Conservation (phyloP, 1,140 invertebrate species). For the Phenacoccus solenopsis region DNA sequence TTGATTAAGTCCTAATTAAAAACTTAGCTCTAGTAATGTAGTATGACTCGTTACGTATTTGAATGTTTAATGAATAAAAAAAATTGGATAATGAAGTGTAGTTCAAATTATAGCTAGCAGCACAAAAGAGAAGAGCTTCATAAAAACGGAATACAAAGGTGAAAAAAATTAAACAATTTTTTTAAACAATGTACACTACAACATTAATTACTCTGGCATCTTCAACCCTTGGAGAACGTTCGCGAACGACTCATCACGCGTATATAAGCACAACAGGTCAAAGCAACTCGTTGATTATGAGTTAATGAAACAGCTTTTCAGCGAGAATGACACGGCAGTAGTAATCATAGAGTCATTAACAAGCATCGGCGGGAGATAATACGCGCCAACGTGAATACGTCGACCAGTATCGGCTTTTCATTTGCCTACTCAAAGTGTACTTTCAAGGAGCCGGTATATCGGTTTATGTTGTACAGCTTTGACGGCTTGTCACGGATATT, state of each 20-base stretch:
- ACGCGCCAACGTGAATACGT: neutral
- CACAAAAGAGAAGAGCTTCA: too few relatives aligned
- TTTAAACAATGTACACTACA: too few relatives aligned
- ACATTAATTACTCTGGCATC: too few relatives aligned
- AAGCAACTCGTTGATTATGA: constrained; percentile 9
- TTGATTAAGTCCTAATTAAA: too few relatives aligned
- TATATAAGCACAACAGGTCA: neutral
- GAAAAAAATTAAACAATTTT: neutral
- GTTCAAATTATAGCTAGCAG: too few relatives aligned
- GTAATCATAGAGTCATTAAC: constrained; percentile 18
- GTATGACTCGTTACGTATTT: too few relatives aligned
- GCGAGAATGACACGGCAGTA: constrained; percentile 8
- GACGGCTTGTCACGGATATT: constrained; percentile 11
- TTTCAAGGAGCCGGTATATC: neutral
- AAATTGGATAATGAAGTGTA: too few relatives aligned
- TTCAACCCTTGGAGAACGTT: too few relatives aligned
- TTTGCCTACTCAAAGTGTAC: neutral
- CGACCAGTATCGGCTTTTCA: neutral
- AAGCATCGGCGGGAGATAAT: neutral
- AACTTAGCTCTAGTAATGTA: too few relatives aligned
- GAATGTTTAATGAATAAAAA: too few relatives aligned
- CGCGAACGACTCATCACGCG: constrained; percentile 6
- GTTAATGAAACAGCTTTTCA: constrained; percentile 15
- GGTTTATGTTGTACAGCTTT: neutral
- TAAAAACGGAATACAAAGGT: too few relatives aligned